Percentiles rank a stretch among this genome's conserved stretches.
Conservation (phyloP, 2,888 invertebrate species). For the Alloscopus bannaensis region DNA sequence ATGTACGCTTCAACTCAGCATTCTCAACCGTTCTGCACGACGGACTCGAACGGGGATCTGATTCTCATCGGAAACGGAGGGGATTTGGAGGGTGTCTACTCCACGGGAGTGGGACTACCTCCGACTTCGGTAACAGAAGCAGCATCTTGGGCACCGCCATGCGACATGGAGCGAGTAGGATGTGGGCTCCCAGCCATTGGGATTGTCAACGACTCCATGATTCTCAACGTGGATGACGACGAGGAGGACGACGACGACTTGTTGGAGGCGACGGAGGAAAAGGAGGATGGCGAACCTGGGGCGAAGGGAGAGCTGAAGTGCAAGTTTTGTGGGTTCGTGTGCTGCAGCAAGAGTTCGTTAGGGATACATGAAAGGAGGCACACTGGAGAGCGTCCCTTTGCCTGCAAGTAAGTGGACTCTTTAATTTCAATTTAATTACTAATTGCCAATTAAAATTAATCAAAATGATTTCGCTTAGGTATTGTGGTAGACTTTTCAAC, state of each 20-base stretch:
- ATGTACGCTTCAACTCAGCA: slow-evolving; percentile 27
- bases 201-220: slow-evolving; percentile 2
- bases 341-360: slow-evolving; percentile 64
- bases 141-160: slow-evolving; percentile 22
- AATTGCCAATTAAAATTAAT: not conserved
- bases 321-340: slow-evolving; percentile 68
- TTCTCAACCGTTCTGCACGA: slow-evolving; percentile 4
- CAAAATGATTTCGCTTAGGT: slow-evolving; percentile 37
- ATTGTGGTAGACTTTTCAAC: slow-evolving; percentile 65
- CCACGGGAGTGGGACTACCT: not conserved
- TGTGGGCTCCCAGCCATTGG: not conserved
- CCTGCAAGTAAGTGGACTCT: slow-evolving; percentile 64
- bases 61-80: slow-evolving; percentile 21
- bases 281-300: slow-evolving; percentile 40
- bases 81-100: slow-evolving; percentile 10
- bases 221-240: slow-evolving; percentile 43
- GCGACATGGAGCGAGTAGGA: slow-evolving; percentile 13
- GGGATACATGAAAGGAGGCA: slow-evolving; percentile 68
- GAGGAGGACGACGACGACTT: slow-evolving; percentile 58
- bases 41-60: slow-evolving; percentile 16
- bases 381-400: slow-evolving; percentile 66
- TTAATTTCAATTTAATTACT: not conserved
- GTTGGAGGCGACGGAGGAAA: slow-evolving; percentile 56
- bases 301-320: slow-evolving; percentile 66
- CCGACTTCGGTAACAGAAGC: slow-evolving; percentile 5